Percentiles rank a stretch among this genome's conserved stretches.
These are phyloP conservation scores for Ypsolopha sequella DNA, from an alignment of 2,888 invertebrate genomes.

Conservation along the genomic window DNA sequence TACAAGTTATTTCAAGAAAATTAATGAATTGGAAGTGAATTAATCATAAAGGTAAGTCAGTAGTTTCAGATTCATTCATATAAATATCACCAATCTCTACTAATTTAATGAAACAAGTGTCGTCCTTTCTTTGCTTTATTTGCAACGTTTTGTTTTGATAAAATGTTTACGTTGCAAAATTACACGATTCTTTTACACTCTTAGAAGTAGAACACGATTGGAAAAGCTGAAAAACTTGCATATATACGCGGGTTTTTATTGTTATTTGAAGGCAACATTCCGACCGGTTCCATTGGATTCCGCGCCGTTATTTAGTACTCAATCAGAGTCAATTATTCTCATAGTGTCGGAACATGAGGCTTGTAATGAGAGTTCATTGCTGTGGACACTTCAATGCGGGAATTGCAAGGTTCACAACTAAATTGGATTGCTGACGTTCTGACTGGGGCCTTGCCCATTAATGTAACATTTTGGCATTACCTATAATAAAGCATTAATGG, in stretches of 20 bases:
- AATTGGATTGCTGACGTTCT: too few species aligned
- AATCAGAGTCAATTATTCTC: constrained; percentile 1
- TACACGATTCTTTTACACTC: not conserved
- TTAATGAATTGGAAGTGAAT: not conserved
- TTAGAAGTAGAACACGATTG: not conserved
- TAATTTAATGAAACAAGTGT: not conserved
- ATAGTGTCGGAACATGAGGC: not conserved
- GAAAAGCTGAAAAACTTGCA: not conserved
- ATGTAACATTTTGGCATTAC: too few species aligned
- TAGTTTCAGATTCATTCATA: not conserved
- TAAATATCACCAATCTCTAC: not conserved
- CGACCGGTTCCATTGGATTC: not conserved
- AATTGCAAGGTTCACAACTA: not conserved
- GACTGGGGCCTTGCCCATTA: too few species aligned
- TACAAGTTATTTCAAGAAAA: not conserved
- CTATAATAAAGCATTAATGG: too few species aligned
- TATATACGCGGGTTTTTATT: not conserved
- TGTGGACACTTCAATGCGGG: not conserved
- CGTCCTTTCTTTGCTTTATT: not conserved
- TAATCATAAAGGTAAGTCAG: not conserved
- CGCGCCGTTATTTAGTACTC: not conserved
- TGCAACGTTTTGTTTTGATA: constrained; percentile 4
- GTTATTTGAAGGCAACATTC: not conserved
- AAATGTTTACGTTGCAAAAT: constrained; percentile 1
- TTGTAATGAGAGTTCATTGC: constrained; percentile 1